Base-by-base conservation (phyloP, 2,888 invertebrate species). In the Morpho helenor region DNA sequence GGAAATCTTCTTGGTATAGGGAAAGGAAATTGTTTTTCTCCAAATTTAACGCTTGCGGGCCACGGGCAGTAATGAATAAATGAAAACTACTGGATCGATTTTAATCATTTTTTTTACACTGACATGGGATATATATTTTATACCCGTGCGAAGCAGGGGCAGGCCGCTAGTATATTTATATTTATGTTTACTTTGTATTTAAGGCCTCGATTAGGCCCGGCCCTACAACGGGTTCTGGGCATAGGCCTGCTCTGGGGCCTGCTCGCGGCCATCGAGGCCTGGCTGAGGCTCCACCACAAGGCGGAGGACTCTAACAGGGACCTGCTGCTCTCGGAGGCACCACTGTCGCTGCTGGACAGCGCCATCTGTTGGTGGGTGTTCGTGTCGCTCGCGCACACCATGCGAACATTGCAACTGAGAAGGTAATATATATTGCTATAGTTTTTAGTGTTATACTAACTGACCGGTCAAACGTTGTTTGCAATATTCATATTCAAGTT, bases 281-380 rank as follows among this genome's bases (percentile, higher is more conserved):
- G 96, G 86, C 91, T 97, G 65, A 92, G 97, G 49, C 94, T 96
- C 40, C 86, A 80, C 66, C 87, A 82, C 69, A 79, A 79, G 67
- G 78, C 79, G 0, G 70, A 69, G 57, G 82, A 80, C 65, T 79
- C 82, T 55, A 84, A 81, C 66, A 73, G 84, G 16, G 86, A 84
- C 61, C 73, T 88, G 57, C 75, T 97, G 61, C 92, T 98, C 55
- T 96, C 97, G 0, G 94, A 94, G 64, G 94, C 98, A 64, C 98
- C 98, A 10, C 90, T 98, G 59, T 96, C 97, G 39, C 92, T 98
- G 44, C 86, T 97, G 40, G 97, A 97, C 84, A 93, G 94, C 75
- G 93, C 96, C 76, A 96, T 98, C 75, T 98, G 97, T 77, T 98
- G 97, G 96, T 98, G 98, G 97, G 97, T 97, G 70, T 96, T 96